These are phyloP conservation scores for Bungarus multicinctus DNA, from an alignment of 2,113 vertebrate species.

Conservation along the genomic window DNA sequence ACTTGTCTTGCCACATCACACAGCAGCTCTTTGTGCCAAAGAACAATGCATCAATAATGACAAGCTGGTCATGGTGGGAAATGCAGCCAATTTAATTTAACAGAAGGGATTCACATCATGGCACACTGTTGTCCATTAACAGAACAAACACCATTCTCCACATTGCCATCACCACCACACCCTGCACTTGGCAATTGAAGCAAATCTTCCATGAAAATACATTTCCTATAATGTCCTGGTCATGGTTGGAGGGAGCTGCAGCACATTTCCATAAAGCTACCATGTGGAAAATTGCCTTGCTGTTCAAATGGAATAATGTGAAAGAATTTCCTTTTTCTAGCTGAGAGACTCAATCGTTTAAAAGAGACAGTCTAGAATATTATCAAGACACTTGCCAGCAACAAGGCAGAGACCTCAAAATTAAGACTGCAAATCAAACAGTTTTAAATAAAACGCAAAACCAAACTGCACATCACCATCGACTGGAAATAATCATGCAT, in stretches of 20 bases:
- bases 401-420: conserved; percentile 30
- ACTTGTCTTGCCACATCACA: conserved; percentile 39
- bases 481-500: conserved; percentile 23
- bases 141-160: conserved; percentile 64
- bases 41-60: conserved; percentile 32
- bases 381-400: conserved; percentile 46
- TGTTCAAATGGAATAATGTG: conserved; percentile 84
- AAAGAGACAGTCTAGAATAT: conserved; percentile 48
- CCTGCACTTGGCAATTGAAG: conserved; percentile 84
- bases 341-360: conserved; percentile 22
- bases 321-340: conserved; percentile 45
- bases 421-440: conserved; percentile 33
- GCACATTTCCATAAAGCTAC: conserved; percentile 80
- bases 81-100: conserved; percentile 65
- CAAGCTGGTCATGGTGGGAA: conserved; percentile 51
- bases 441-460: conserved; percentile 20
- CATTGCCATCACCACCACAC: conserved; percentile 45
- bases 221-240: conserved; percentile 89
- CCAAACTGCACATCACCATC: conserved; percentile 13
- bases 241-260: conserved; percentile 71
- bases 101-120: conserved; percentile 65
- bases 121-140: conserved; percentile 84
- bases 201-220: conserved; percentile 94
- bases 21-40: not conserved
- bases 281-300: conserved; percentile 84